A percentile compares a stretch with the other conserved stretches of the same genome.
These are phyloP conservation scores for Heliconius hortense DNA, from an alignment of 2,888 invertebrate genomes.

Conservation along the genomic window DNA sequence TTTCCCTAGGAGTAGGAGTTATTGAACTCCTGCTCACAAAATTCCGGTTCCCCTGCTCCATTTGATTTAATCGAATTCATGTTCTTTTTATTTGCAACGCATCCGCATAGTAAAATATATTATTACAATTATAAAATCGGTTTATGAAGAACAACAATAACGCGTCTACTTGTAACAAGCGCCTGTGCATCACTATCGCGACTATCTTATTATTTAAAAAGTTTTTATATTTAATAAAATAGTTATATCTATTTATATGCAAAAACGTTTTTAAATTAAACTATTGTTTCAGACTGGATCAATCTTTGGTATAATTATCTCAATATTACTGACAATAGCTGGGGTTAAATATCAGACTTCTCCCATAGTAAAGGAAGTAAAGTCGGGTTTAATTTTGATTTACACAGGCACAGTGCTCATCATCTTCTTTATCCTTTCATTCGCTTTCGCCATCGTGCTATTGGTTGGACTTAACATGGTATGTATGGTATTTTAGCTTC, in stretches of 20 bases:
- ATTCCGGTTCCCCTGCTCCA: neutral
- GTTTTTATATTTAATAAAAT: too few relatives aligned
- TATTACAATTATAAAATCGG: too few relatives aligned
- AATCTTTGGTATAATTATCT: neutral
- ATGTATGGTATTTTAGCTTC: neutral
- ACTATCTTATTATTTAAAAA: too few relatives aligned
- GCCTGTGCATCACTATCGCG: too few relatives aligned
- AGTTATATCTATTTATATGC: neutral
- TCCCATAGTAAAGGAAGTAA: neutral
- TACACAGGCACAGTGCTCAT: neutral
- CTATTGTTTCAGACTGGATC: neutral
- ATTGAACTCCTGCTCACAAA: neutral
- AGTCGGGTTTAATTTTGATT: neutral
- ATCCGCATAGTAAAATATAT: too few relatives aligned
- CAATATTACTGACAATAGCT: neutral
- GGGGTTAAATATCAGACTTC: neutral
- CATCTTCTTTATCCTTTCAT: neutral
- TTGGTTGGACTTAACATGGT: conserved; percentile 8
- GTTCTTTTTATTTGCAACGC: too few relatives aligned
- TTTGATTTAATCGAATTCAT: neutral
- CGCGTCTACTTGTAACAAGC: too few relatives aligned
- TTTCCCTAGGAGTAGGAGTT: too few relatives aligned
- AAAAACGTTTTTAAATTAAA: neutral
- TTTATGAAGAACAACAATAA: too few relatives aligned
- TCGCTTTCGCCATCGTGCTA: neutral